Percentiles rank a stretch among this genome's conserved stretches.
These are phyloP conservation scores for Noctua pronuba DNA, from an alignment of 2,888 invertebrate genomes.

Conservation along the genomic window DNA sequence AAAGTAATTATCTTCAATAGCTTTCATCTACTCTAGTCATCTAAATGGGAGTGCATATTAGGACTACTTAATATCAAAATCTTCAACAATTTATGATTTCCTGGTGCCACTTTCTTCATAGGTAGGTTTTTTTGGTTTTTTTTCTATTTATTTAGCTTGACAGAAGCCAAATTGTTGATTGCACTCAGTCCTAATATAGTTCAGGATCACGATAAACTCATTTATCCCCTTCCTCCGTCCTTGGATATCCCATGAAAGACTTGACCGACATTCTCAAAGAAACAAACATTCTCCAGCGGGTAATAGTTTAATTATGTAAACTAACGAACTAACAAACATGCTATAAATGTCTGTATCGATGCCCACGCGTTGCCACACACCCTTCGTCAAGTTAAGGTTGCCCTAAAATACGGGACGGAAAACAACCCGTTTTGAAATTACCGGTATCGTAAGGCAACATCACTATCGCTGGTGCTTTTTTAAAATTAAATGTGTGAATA, in stretches of 20 bases:
- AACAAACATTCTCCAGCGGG: conserved; percentile 63
- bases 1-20: background rate
- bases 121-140: no score
- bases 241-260: conserved; percentile 42
- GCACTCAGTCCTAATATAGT: background rate
- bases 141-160: no score
- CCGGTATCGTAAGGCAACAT: background rate
- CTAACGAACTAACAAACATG: conserved; percentile 61
- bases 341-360: conserved; percentile 63
- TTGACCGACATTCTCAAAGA: conserved; percentile 49
- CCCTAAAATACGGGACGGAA: conserved; percentile 1
- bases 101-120: background rate
- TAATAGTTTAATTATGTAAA: conserved; percentile 68
- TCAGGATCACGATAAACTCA: conserved; percentile 22
- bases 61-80: background rate
- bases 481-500: no score
- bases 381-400: conserved; percentile 59
- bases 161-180: background rate
- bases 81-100: background rate
- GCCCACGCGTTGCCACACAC: conserved; percentile 74
- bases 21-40: background rate
- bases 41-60: background rate
- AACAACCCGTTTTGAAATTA: background rate
- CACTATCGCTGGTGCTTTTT: background rate
- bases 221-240: conserved; percentile 30